Base-by-base conservation (phyloP, 2,797 vertebrate species). In the Clarias laeviceps region DNA sequence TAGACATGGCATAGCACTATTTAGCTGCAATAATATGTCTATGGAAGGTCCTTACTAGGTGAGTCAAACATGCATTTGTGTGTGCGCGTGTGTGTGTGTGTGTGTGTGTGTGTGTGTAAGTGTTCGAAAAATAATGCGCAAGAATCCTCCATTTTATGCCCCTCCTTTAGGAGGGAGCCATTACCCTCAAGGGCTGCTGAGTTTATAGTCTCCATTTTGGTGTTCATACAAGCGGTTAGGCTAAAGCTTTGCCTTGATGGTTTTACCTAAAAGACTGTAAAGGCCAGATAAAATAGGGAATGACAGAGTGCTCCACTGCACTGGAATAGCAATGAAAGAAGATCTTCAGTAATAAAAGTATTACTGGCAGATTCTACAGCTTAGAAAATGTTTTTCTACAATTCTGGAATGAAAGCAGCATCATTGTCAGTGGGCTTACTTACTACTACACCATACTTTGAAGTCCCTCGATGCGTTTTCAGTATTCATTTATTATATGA, bases 31-130 rank as follows among this genome's bases (percentile, higher is more conserved):
- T 74, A 27, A 27, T 74, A 80, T 80, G 59, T 18, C 61, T 4
- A 64, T 59, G 3, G 11, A 57, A 69, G 18, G 17, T 68, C 27
- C n/a, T 32, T 5, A 54, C 11, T 92, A 91, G 92, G 91, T 94
- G 95, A 95, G 94, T 95, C 91, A 93, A 93, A 89, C 90, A 89
- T 24, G 20, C 12, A 12, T 72, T 11, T 54, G 89, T 91, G 27
- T 64, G n/a, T 64, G 62, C 11, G 12, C 8, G 18, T 11, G 34
- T 70, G 34, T 37, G 24, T 18, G 14, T 9, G 3, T 34, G 17
- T 15, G 14, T 70, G 92, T 93, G 92, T 92, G 94, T 94, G 94
- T 93, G 92, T 92, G 59, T 91, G 91, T 92, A 56, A 90, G 90
- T 91, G 88, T 82, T 61, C 54, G 65, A 37, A 76, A 37, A 77